Evolutionary conservation across 2,113 vertebrate species (phyloP).

Genomic region (Rhynchomys soricoides): DNA sequence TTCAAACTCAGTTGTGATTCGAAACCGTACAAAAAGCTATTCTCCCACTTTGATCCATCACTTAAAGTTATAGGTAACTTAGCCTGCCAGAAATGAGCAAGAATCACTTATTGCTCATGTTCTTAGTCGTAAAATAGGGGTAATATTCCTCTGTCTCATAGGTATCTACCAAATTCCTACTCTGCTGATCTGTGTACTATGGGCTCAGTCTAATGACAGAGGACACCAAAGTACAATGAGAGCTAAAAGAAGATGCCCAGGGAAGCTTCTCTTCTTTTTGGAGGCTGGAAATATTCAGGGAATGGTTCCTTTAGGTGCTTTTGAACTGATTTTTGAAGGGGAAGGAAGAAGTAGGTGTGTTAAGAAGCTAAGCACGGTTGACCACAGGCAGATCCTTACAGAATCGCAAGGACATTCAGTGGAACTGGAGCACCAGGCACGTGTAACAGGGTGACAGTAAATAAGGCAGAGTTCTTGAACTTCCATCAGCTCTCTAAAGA

Average conservation of each 20-base stretch:
- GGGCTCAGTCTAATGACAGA: neutral
- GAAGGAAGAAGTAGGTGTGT: conserved; percentile 19
- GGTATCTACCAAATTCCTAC: neutral
- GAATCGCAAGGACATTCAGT: neutral
- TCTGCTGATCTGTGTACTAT: neutral
- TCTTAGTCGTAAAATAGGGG: conserved; percentile 39
- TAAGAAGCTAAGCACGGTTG: neutral
- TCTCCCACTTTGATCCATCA: neutral
- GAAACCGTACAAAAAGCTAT: neutral
- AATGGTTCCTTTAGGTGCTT: conserved; percentile 26
- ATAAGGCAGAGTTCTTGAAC: conserved; percentile 28
- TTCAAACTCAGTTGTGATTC: conserved; percentile 35
- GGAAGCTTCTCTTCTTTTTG: neutral
- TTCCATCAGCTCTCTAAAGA: neutral
- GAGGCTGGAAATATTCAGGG: neutral
- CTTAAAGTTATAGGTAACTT: neutral
- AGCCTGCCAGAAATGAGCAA: conserved; percentile 11
- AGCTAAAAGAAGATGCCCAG: neutral
- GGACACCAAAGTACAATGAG: neutral
- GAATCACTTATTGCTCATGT: neutral
- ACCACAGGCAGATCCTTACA: neutral
- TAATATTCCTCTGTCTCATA: neutral
- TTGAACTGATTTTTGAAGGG: neutral
- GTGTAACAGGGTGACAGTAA: neutral
- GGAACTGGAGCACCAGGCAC: neutral